A percentile compares a stretch with the other conserved stretches of the same genome.
Conservation (phyloP, 2,888 invertebrate species). For the Rhagophthalmus giganteus region DNA sequence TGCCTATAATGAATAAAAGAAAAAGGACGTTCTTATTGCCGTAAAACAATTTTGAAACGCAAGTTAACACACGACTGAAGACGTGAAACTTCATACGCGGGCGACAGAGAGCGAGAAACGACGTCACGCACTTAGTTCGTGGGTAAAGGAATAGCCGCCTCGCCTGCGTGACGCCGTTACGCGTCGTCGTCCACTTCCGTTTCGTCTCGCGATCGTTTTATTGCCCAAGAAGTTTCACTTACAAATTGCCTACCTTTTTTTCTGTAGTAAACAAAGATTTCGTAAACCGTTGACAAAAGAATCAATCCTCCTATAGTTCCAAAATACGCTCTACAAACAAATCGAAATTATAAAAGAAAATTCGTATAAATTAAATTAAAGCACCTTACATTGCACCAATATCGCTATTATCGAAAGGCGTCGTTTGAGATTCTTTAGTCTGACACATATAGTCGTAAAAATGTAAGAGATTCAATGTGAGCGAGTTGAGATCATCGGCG, state of each 20-base stretch:
- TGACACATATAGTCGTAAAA: constrained; percentile 18
- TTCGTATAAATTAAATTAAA: background rate
- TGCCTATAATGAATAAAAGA: too few species aligned
- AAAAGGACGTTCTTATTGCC: too few species aligned
- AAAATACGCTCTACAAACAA: constrained; percentile 12
- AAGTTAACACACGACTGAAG: too few species aligned
- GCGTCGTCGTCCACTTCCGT: too few species aligned
- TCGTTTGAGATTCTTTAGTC: constrained; percentile 9
- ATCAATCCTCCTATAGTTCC: constrained; percentile 1
- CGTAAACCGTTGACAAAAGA: constrained; percentile 4
- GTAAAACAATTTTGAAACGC: too few species aligned
- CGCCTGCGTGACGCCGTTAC: too few species aligned
- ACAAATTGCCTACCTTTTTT: constrained; percentile 1
- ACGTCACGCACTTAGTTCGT: too few species aligned
- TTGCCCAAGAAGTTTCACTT: too few species aligned
- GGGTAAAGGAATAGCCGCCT: too few species aligned
- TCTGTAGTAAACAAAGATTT: constrained; percentile 31
- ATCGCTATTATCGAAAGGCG: constrained; percentile 7
- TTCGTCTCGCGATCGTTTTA: too few species aligned
- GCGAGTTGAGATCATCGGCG: constrained; percentile 4
- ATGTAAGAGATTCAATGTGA: constrained; percentile 1
- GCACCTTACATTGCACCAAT: constrained; percentile 12
- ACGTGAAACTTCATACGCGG: too few species aligned
- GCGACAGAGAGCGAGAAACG: too few species aligned
- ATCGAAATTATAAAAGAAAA: background rate